Base-by-base conservation (phyloP, 2,888 invertebrate genomes). In the Caenorhabditis sp. region DNA sequence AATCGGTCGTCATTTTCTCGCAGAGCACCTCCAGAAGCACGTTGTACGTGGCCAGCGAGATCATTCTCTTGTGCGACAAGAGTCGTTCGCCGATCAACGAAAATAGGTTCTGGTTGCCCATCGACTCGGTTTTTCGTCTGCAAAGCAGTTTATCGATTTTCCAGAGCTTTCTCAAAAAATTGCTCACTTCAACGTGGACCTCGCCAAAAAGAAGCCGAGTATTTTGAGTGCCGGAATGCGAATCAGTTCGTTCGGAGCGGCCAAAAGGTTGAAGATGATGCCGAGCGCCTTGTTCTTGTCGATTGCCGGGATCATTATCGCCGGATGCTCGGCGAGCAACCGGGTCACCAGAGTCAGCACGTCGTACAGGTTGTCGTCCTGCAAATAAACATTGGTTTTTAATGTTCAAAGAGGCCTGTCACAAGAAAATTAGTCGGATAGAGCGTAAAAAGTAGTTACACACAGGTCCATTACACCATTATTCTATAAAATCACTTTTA, bases 61-160 rank as follows among this genome's bases (percentile, higher is more conserved):
- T 92, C 9, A 93, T 94, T 89, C 94, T 95, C 89, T 95, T 94
- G 89, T 95, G 94, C 66, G 95, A 91, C 85, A 95, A 92, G 86
- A 99, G 92, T 81, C 97, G 92, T 89, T 96, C 96, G 35, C 96
- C 95, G 86, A 99, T 92, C 88, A 99, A 91, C 26, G 97, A 96
- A 92, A 98, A 98, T 89, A 99, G 92, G 92, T 99, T 99, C 91
- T 96, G 95, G 1, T 97, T 96, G 82, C 95, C 95, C 96, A 99
- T 96, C 62, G 97, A 95, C 91, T 99, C 99, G 91, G 96, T 96
- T 91, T 99, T 99, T 87, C 99, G 93, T 91, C 95, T 96, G 91
- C 13, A 88, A 86, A 45, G 13, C 45, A 1, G n/a, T n/a, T n/a
- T n/a, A n/a, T n/a, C n/a, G n/a, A n/a, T n/a, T n/a, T n/a, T n/a